Percentiles rank a stretch among this genome's conserved stretches.
phyloP scores from a whole-genome alignment of 2,888 invertebrate genomes.

The Dromius quadrimaculatus region DNA sequence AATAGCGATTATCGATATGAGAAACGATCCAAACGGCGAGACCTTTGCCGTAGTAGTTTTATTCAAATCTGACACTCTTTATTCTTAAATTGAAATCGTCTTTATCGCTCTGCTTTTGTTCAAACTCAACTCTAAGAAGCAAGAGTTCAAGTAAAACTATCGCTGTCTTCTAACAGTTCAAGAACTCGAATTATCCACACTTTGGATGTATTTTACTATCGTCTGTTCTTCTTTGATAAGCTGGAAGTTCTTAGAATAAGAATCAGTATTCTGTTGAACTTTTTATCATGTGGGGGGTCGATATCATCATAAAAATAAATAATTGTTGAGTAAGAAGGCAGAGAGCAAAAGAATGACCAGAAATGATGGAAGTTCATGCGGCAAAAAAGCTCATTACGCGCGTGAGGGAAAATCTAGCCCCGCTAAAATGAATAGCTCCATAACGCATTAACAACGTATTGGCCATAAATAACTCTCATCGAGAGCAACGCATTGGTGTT shows the following conservation, averaged over 20 bases:
- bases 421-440: slow-evolving; percentile 29
- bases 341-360: slow-evolving; percentile 4
- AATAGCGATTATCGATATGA: slow-evolving; percentile 41
- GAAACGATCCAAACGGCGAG: slow-evolving; percentile 40
- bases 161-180: neutral
- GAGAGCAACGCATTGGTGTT: slow-evolving; percentile 4
- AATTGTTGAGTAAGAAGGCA: neutral
- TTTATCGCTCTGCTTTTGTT: slow-evolving; percentile 54
- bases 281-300: too few relatives aligned
- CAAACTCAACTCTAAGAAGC: neutral
- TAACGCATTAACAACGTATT: slow-evolving; percentile 37
- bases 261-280: too few relatives aligned
- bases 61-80: slow-evolving; percentile 60
- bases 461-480: slow-evolving; percentile 31
- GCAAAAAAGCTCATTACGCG: slow-evolving; percentile 23
- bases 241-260: too few relatives aligned
- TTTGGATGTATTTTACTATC: too few relatives aligned
- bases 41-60: slow-evolving; percentile 52
- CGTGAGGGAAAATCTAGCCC: slow-evolving; percentile 13
- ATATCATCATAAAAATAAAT: neutral
- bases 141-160: slow-evolving; percentile 1
- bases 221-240: neutral
- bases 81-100: slow-evolving; percentile 59
- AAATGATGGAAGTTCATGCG: slow-evolving; percentile 18
- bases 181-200: neutral